Percentiles rank a stretch among this genome's conserved stretches.
Evolutionary conservation across 2,888 invertebrate genomes (phyloP).

Genomic region (Troides aeacus): DNA sequence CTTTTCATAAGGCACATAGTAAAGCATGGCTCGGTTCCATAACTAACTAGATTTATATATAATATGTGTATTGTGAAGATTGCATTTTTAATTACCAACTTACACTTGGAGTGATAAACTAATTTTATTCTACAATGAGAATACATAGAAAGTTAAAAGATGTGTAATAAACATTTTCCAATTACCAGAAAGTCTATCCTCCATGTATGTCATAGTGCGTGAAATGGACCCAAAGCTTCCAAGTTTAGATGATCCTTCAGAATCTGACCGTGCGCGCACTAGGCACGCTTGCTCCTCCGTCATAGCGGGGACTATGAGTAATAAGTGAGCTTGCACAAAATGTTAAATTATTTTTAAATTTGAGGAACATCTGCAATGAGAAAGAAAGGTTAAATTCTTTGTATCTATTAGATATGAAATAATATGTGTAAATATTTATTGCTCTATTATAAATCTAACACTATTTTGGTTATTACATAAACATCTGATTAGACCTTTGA

Average conservation of each 20-base stretch:
- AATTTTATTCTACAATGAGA: background rate
- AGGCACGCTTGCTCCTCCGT: slow-evolving; percentile 83
- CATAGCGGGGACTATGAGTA: slow-evolving; percentile 54
- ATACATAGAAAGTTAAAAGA: background rate
- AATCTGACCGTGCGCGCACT: slow-evolving; percentile 75
- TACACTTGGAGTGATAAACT: too few species aligned
- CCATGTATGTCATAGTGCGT: slow-evolving; percentile 66
- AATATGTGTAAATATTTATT: too few species aligned
- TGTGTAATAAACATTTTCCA: background rate
- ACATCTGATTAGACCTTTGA: too few species aligned
- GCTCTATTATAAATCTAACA: too few species aligned
- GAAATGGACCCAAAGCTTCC: slow-evolving; percentile 64
- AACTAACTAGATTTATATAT: too few species aligned
- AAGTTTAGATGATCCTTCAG: slow-evolving; percentile 68
- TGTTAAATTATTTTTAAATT: slow-evolving; percentile 31
- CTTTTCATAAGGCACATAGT: too few species aligned
- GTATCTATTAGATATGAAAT: background rate
- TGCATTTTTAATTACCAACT: too few species aligned
- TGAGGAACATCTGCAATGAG: slow-evolving; percentile 55
- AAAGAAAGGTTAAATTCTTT: background rate
- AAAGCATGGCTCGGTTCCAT: too few species aligned
- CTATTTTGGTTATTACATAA: too few species aligned
- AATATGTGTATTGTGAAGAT: too few species aligned
- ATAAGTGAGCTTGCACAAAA: slow-evolving; percentile 9
- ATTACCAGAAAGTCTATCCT: slow-evolving; percentile 56